Conservation (phyloP, 1,140 invertebrate species). For the Bombus ignitus region DNA sequence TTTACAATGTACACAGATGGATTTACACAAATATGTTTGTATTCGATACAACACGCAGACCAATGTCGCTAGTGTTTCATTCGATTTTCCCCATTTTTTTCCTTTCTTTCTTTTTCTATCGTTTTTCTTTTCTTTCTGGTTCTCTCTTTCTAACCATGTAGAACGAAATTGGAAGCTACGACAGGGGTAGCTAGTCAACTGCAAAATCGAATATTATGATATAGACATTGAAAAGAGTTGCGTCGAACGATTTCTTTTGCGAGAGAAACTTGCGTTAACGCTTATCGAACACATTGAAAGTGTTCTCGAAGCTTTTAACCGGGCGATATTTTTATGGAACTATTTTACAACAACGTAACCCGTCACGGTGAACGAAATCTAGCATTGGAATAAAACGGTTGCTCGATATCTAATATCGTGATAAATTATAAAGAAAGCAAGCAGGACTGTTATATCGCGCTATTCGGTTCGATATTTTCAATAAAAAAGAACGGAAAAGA, state of each 20-base stretch:
- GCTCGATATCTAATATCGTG: background rate
- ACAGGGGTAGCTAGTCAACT: background rate
- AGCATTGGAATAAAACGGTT: background rate
- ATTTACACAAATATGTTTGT: constrained; percentile 16
- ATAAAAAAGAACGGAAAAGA: background rate
- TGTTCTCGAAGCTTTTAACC: background rate
- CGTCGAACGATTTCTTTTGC: background rate
- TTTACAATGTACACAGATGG: constrained; percentile 16
- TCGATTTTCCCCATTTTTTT: background rate
- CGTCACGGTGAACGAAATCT: background rate
- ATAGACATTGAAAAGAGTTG: background rate
- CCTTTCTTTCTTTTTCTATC: background rate
- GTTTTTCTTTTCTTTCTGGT: background rate
- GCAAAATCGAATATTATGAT: constrained; percentile 1
- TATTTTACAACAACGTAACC: background rate
- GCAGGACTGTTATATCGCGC: background rate
- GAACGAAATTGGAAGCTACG: background rate
- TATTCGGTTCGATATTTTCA: too few species aligned
- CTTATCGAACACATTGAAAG: background rate
- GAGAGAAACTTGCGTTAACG: background rate
- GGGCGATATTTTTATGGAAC: background rate
- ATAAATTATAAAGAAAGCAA: background rate
- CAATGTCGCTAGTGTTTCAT: background rate
- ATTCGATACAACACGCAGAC: background rate
- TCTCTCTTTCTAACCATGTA: background rate